A percentile compares a stretch with the other conserved stretches of the same genome.
These are phyloP conservation scores for Parotia lawesii DNA, from an alignment of 2,113 vertebrate genomes.

Conservation along the genomic window DNA sequence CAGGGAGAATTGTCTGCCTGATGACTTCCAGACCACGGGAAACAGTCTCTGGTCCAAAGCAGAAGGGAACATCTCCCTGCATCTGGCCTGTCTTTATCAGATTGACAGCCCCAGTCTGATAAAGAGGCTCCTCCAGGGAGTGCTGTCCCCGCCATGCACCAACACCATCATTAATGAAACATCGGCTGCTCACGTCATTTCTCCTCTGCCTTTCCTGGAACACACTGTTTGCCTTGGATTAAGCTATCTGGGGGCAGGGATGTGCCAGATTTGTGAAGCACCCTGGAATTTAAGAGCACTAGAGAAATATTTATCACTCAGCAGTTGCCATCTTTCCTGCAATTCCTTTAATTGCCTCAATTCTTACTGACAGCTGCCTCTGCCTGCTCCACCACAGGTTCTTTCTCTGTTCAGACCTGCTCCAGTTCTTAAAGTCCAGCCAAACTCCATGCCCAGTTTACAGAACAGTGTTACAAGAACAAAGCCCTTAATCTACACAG, in stretches of 20 bases:
- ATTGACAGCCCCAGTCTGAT: background rate
- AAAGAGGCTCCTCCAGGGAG: background rate
- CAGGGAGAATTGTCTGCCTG: background rate
- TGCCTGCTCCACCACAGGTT: background rate
- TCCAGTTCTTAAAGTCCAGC: background rate
- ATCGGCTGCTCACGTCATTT: background rate
- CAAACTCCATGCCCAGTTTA: background rate
- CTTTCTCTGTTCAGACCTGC: background rate
- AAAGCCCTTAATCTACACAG: background rate
- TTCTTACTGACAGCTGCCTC: background rate
- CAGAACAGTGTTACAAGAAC: background rate
- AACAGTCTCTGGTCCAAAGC: background rate
- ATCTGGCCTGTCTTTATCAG: background rate
- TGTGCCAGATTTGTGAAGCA: background rate
- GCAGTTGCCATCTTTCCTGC: background rate
- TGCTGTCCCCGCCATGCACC: background rate
- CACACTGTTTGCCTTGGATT: background rate
- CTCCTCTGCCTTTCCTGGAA: slow-evolving; percentile 11
- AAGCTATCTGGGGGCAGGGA: background rate
- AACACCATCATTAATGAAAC: background rate
- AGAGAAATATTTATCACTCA: slow-evolving; percentile 25
- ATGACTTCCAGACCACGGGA: background rate
- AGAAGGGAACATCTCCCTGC: background rate
- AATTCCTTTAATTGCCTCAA: background rate
- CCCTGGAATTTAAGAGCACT: background rate